These are phyloP conservation scores for Oligia strigilis DNA, from an alignment of 2,888 invertebrate genomes.

Conservation along the genomic window DNA sequence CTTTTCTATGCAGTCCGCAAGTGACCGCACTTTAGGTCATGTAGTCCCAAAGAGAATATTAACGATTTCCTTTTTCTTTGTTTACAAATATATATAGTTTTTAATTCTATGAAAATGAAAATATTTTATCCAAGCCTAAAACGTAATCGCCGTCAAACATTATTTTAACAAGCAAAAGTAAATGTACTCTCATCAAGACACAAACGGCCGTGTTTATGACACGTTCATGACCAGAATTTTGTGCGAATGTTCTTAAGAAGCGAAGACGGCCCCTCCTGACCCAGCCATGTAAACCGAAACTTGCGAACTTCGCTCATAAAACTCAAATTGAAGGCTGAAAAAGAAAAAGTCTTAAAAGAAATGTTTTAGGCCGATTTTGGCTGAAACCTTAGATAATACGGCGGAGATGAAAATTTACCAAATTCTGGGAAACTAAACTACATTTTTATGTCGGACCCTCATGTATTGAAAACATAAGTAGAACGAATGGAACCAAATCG, in stretches of 20 bases:
- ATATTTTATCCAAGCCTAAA: background rate
- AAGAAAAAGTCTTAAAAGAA: conserved; percentile 46
- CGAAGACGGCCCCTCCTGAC: conserved; percentile 37
- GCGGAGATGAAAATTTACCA: conserved; percentile 48
- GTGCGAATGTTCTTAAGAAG: conserved; percentile 41
- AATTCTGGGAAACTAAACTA: conserved; percentile 56
- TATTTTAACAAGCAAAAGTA: conserved; percentile 52
- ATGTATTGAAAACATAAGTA: conserved; percentile 65
- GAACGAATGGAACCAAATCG: conserved; percentile 56
- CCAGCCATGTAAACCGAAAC: conserved; percentile 57
- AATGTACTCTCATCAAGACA: conserved; percentile 53
- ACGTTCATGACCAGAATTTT: conserved; percentile 63
- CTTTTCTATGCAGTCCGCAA: too few species aligned
- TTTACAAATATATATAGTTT: background rate
- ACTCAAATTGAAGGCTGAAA: conserved; percentile 51
- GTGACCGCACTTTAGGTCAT: too few species aligned
- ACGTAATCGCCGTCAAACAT: conserved; percentile 18
- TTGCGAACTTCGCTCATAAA: conserved; percentile 59
- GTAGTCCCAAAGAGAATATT: too few species aligned
- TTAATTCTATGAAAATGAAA: background rate
- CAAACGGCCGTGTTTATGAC: conserved; percentile 61
- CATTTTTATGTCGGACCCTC: conserved; percentile 50
- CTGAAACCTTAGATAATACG: conserved; percentile 52
- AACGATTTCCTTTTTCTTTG: background rate
- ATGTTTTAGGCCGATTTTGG: conserved; percentile 30